Base-by-base conservation (phyloP, 2,797 vertebrate genomes). In the Sternotherus odoratus region DNA sequence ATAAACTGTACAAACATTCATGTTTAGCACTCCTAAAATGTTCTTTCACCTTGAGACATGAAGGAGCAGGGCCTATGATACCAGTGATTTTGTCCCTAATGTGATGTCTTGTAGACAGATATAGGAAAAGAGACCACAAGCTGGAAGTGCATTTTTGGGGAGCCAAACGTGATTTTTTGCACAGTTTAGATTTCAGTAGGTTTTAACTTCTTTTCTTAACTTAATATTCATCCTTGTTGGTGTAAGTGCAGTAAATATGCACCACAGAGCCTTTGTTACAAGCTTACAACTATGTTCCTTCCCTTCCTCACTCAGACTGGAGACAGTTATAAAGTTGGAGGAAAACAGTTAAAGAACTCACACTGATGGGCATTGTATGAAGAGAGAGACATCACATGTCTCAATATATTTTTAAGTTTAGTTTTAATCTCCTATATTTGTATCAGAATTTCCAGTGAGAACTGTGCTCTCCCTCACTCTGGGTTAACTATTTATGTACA, bases 381-480 rank as follows among this genome's bases (percentile, higher is more conserved):
- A 6, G 82, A 90, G 82, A 95, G 77, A 89, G 46, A 77, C 23
- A 33, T 60, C 57, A 60, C 53, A 83, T 60, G 93, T 77, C 90
- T 87, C 77, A 89, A 46, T 12, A n/a, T 3, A 0, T 12, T 50
- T 28, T 92, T 93, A 87, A 92, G 88, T 96, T 91, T 81, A 93
- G 87, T 93, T 92, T 94, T 72, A 85, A 80, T 88, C 75, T 69
- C 87, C 93, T 85, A n/a, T 82, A 87, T 94, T 89, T 90, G 24
- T 82, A 91, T 90, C 53, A 89, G 92, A 54, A 77, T 92, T 57
- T 89, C 15, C 50, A 30, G 75, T 39, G 36, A 81, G 85, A 63
- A 93, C 78, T 96, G 74, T 86, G 54, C 53, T 56, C 86, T 93
- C 69, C 83, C 16, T 72, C 82, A 83, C 63, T 81, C 79, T 81